Evolutionary conservation across 2,888 invertebrate genomes (phyloP), one percentile per base, ranked within the genome.

Genomic region (Polymixis flavicincta): DNA sequence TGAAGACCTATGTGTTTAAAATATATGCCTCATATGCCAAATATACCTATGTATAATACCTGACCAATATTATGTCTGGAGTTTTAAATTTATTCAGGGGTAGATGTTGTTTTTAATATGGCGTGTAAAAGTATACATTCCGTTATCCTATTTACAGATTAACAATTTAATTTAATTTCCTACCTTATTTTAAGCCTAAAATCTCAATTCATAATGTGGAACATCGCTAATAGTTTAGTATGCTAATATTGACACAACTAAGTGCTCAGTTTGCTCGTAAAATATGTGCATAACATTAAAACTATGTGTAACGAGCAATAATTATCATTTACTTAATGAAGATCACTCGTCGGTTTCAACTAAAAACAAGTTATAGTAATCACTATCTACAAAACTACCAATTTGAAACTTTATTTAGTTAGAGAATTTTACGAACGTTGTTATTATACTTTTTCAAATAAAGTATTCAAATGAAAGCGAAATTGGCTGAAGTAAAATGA

Each of bases 181-280:
- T 6, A 45, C 25, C 28, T 22, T 19, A 50, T 60, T 66, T 64
- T 50, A 28, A 68, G 48, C 59, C 37, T 19, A 48, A 55, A 37
- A 17, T 74, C 37, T 71, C 37, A n/a, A 50, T 25, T 25, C 25
- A 54, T 45, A 66, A 59, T 59, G 52, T 57, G 64, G 32, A 52
- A 65, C 37, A 55, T 60, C 57, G 76, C 67, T 80, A 63, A 80
- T 74, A 37, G 69, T 32, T 72, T 70, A 50, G 65, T 32, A 52
- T 73, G 63, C 67, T 80, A 80, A 83, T 80, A 83, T 80, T 83
- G 69, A 8, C 61, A n/a, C 50, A 42, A 67, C 71, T 83, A 83
- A 76, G 74, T 83, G 73, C 74, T 76, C 60, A 75, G 68, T 73
- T 60, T 78, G 68, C 57, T 54, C 63, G 69, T 52, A 78, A 71